Conservation (phyloP, 2,797 vertebrate genomes). For the Crypturellus tataupa region DNA sequence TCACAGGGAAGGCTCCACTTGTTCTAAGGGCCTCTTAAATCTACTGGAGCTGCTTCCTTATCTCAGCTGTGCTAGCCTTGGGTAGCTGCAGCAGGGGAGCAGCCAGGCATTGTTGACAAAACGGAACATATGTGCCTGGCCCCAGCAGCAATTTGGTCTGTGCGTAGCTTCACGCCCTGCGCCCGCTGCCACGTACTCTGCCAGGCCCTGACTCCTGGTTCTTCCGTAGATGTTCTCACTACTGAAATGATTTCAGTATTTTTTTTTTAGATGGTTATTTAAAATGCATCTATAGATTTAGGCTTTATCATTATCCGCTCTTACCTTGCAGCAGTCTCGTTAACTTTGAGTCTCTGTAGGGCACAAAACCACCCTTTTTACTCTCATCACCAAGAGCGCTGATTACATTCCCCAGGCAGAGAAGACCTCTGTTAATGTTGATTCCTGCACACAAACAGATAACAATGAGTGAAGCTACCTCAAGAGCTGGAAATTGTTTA, state of each 20-base stretch:
- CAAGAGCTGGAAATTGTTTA: not conserved
- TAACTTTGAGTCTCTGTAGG: conserved; percentile 96
- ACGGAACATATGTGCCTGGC: too few relatives aligned
- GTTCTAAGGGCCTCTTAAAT: too few relatives aligned
- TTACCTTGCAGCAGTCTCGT: conserved; percentile 92
- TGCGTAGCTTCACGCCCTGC: too few relatives aligned
- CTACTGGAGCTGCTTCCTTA: too few relatives aligned
- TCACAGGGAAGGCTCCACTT: too few relatives aligned
- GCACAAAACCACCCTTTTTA: conserved; percentile 92
- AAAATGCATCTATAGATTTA: not conserved
- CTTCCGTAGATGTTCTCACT: too few relatives aligned
- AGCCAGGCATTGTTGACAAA: too few relatives aligned
- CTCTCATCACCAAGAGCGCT: conserved; percentile 95
- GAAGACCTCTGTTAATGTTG: conserved; percentile 95
- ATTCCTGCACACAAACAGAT: conserved; percentile 85
- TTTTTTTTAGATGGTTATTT: not conserved
- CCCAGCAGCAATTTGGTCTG: too few relatives aligned
- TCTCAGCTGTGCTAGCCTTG: too few relatives aligned
- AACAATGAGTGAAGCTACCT: conserved; percentile 7
- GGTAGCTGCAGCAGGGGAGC: too few relatives aligned
- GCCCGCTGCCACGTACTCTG: too few relatives aligned
- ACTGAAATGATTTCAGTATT: not conserved
- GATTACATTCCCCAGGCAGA: conserved; percentile 94
- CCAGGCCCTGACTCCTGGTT: too few relatives aligned
- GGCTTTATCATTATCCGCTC: conserved; percentile 72